Evolutionary conservation across 2,888 invertebrate genomes (phyloP).

Genomic region (Drosophila tripunctata): DNA sequence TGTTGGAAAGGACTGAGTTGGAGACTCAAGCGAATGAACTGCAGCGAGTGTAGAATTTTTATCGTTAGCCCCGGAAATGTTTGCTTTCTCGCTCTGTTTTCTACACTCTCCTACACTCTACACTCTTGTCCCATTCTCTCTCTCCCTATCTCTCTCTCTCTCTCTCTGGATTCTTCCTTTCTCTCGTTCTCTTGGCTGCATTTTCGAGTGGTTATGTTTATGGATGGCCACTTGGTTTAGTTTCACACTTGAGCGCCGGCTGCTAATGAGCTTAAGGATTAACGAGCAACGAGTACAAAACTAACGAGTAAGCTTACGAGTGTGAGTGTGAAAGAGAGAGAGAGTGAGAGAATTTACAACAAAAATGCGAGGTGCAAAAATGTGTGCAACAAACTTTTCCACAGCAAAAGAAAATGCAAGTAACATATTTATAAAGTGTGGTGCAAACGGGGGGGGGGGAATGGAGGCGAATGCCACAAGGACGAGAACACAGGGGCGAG

Average conservation of each 20-base stretch:
- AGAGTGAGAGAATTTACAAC: not conserved
- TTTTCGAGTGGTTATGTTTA: constrained; percentile 52
- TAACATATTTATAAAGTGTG: constrained; percentile 42
- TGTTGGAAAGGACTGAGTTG: not conserved
- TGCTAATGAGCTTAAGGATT: constrained; percentile 77
- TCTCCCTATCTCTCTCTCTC: not conserved
- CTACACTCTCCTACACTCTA: not conserved
- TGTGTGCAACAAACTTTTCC: constrained; percentile 27
- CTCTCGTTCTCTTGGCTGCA: constrained; percentile 14
- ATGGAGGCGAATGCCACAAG: no score
- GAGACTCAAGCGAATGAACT: constrained; percentile 30
- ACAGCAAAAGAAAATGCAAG: constrained; percentile 28
- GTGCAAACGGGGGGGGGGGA: constrained; percentile 24
- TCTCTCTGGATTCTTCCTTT: no score
- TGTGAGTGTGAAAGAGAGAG: not conserved
- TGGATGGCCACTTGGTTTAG: constrained; percentile 72
- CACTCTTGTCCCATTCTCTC: not conserved
- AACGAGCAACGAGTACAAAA: constrained; percentile 9
- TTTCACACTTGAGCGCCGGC: constrained; percentile 71
- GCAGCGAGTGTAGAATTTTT: constrained; percentile 30
- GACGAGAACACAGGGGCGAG: no score
- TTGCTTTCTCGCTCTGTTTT: constrained; percentile 13
- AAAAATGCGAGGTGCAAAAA: constrained; percentile 13
- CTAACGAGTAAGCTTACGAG: not conserved
- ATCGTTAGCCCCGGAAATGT: constrained; percentile 29